Base-by-base conservation (phyloP, 2,113 vertebrate genomes). In the Pangasianodon hypophthalmus region DNA sequence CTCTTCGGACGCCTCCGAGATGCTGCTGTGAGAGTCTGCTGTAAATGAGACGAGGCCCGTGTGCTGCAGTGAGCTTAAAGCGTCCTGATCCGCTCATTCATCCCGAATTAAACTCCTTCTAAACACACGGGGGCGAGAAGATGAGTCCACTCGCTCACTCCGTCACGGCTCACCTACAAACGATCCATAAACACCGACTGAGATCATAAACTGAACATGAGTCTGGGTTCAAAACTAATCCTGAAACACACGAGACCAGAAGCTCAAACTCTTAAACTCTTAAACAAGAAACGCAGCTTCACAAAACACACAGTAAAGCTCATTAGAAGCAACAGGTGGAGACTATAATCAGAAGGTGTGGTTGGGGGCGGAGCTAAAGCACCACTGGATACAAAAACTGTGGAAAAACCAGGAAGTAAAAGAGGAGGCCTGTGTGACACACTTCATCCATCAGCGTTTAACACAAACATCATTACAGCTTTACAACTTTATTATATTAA, bases 71-170 rank as follows among this genome's bases (percentile, higher is more conserved):
- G 79, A 83, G 87, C 77, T 84, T 84, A 83, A 90, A 88, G 21
- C 69, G 73, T 71, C 52, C 44, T 46, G 87, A 91, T 92, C 89
- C 83, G 46, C 87, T 77, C 64, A 52, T 52, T 83, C 87, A 85
- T 60, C 75, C 26, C 2, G 21, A 84, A 81, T 58, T 81, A 19
- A 54, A 46, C 79, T 26, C 24, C 81, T 84, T 32, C 54, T 32
- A 29, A 19, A 58, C 29, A 29, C 46, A 64, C 16, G 0, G 16
- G 48, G 79, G 62, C 0, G 41, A 29, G 14, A 10, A 29, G 2
- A 26, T 2, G 37, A 87, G 77, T 50, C 2, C 46, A 26, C 19
- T 56, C 29, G 8, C 11, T 19, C 29, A 18, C 26, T 0, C 73
- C 1, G 1, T 77, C 41, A 77, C 73, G 21, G 0, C 29, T 50